Percentiles rank a stretch among this genome's conserved stretches.
Conservation (phyloP, 2,797 vertebrate species). For the Anableps anableps region DNA sequence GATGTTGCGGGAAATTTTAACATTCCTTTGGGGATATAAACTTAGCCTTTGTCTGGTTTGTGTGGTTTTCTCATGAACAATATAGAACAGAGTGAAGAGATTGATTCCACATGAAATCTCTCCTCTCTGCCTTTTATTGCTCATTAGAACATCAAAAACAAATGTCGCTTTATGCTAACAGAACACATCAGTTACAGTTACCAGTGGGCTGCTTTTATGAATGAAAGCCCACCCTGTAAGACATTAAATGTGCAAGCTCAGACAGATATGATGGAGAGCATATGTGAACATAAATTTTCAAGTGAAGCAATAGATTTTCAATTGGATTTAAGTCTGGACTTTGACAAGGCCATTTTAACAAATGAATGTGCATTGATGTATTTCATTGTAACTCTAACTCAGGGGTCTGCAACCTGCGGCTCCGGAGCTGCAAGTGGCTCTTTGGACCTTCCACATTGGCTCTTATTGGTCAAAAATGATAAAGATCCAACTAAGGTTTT, state of each 20-base stretch:
- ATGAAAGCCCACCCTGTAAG: constrained; percentile 18
- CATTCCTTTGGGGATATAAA: constrained; percentile 8
- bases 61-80: background rate
- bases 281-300: background rate
- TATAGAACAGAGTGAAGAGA: background rate
- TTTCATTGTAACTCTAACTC: no score
- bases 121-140: background rate
- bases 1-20: constrained; percentile 37
- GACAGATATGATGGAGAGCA: background rate
- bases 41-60: constrained; percentile 12
- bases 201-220: constrained; percentile 30
- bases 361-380: no score
- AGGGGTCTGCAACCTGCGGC: no score
- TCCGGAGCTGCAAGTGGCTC: no score
- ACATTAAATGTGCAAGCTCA: constrained; percentile 33
- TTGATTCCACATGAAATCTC: constrained; percentile 4
- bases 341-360: background rate
- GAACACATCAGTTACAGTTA: constrained; percentile 41
- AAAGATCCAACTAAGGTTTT: no score
- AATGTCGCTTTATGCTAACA: constrained; percentile 16
- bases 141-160: constrained; percentile 15
- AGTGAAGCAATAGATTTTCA: background rate
- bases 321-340: background rate
- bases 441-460: no score
- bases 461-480: no score